A percentile compares a stretch with the other conserved stretches of the same genome.
phyloP scores from a whole-genome alignment of 1,140 invertebrate species.

The Wiebesia pumilae region DNA sequence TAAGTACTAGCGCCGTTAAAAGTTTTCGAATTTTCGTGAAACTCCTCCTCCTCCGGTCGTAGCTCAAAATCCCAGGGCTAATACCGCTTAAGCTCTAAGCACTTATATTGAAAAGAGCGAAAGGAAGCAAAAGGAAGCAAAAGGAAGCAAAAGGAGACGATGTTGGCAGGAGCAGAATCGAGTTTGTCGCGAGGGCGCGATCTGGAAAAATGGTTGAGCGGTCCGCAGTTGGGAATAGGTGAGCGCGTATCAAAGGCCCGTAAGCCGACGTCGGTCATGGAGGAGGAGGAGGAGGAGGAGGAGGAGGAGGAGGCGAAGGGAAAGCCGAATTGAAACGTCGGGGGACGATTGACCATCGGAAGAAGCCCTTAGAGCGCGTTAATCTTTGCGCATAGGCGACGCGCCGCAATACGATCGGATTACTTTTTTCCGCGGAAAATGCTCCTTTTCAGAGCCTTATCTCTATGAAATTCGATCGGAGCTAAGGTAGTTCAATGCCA shows the following conservation, averaged over 20 bases:
- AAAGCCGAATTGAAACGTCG: constrained; percentile 39
- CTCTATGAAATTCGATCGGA: not conserved
- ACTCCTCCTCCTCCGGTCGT: not conserved
- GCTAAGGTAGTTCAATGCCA: not conserved
- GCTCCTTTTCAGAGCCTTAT: not conserved
- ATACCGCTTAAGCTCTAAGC: not conserved
- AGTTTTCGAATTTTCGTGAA: not conserved
- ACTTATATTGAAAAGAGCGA: not conserved
- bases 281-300: not conserved
- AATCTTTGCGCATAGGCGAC: not conserved
- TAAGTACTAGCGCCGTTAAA: not conserved
- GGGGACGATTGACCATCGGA: constrained; percentile 12
- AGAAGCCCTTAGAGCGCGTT: not conserved
- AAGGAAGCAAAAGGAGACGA: too few relatives aligned
- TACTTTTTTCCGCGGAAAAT: constrained; percentile 37
- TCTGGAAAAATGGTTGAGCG: not conserved
- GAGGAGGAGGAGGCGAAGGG: not conserved
- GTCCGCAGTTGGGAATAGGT: too few relatives aligned
- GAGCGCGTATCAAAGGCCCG: too few relatives aligned
- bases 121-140: not conserved
- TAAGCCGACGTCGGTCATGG: too few relatives aligned
- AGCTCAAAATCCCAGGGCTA: not conserved
- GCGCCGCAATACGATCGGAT: constrained; percentile 26
- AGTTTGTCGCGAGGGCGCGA: not conserved
- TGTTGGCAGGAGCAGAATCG: not conserved